Conservation (phyloP, 2,113 vertebrate genomes). For the Sinocyclocheilus maitianheensis region DNA sequence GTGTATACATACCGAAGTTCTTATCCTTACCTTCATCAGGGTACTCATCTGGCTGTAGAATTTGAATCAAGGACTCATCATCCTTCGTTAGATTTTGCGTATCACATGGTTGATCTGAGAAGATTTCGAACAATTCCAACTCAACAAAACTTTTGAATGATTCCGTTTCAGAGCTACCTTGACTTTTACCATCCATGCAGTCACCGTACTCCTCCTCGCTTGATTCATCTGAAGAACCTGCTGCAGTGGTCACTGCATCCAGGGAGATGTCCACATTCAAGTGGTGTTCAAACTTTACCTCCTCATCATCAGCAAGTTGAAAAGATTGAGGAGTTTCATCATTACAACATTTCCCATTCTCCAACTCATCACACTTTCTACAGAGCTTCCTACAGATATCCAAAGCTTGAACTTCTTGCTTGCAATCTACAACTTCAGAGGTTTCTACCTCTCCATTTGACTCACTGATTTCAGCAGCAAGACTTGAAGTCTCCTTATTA, state of each 20-base stretch:
- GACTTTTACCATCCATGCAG: slow-evolving; percentile 53
- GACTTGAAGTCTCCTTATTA: slow-evolving; percentile 19
- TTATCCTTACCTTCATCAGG: background rate
- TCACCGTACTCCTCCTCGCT: slow-evolving; percentile 56
- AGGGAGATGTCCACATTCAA: slow-evolving; percentile 56
- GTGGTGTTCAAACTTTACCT: slow-evolving; percentile 54
- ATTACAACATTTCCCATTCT: background rate
- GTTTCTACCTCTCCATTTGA: background rate
- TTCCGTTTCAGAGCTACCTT: slow-evolving; percentile 54
- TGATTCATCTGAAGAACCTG: slow-evolving; percentile 59
- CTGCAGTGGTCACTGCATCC: slow-evolving; percentile 63
- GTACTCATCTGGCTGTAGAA: slow-evolving; percentile 2
- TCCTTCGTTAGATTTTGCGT: slow-evolving; percentile 20
- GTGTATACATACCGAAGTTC: background rate
- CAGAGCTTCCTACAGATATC: slow-evolving; percentile 27
- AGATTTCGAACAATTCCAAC: slow-evolving; percentile 43
- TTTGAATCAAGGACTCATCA: background rate
- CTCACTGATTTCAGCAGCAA: slow-evolving; percentile 10
- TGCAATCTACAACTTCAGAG: slow-evolving; percentile 1
- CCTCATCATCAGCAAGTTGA: slow-evolving; percentile 59
- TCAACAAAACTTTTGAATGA: slow-evolving; percentile 55
- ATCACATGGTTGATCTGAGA: slow-evolving; percentile 18
- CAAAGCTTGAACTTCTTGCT: slow-evolving; percentile 16
- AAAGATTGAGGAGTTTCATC: slow-evolving; percentile 57
- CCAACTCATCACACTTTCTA: slow-evolving; percentile 20